phyloP scores from a whole-genome alignment of 2,113 vertebrate species.

The Indicator indicator region DNA sequence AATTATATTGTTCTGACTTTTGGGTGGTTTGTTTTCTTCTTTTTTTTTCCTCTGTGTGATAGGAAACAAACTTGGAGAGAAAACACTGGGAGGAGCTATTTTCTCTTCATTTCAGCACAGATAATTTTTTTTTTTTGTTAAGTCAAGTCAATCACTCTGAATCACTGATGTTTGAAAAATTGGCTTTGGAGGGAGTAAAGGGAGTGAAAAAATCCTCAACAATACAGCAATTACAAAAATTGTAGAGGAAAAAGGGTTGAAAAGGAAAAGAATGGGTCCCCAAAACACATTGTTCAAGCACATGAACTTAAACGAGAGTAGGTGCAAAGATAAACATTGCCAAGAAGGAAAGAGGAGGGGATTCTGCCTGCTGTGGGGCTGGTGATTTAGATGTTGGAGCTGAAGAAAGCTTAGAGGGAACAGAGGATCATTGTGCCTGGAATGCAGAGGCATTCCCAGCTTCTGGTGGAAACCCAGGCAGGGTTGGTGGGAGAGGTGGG shows the following conservation, averaged over 20 bases:
- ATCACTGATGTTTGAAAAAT: slow-evolving; percentile 44
- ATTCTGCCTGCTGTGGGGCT: slow-evolving; percentile 24
- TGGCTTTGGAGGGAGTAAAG: neutral
- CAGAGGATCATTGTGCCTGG: slow-evolving; percentile 56
- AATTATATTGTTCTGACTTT: neutral
- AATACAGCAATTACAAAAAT: slow-evolving; percentile 12
- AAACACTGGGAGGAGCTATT: slow-evolving; percentile 62
- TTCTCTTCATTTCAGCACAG: slow-evolving; percentile 48
- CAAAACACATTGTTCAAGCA: slow-evolving; percentile 14
- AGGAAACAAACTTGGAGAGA: slow-evolving; percentile 18
- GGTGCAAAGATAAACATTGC: slow-evolving; percentile 33
- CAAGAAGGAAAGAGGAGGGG: slow-evolving; percentile 17
- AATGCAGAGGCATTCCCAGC: slow-evolving; percentile 44
- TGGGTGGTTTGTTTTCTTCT: no score
- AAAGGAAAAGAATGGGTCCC: slow-evolving; percentile 17
- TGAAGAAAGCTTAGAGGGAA: neutral
- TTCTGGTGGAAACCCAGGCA: slow-evolving; percentile 37
- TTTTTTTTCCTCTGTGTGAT: neutral
- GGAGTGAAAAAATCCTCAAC: neutral
- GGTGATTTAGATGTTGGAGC: neutral
- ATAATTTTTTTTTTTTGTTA: slow-evolving; percentile 10
- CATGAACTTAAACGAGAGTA: neutral
- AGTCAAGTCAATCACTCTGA: neutral
- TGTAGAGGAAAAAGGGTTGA: slow-evolving; percentile 32
- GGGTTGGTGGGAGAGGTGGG: neutral